Conservation (phyloP, 1,140 invertebrate species). For the Platyscapa corneri region DNA sequence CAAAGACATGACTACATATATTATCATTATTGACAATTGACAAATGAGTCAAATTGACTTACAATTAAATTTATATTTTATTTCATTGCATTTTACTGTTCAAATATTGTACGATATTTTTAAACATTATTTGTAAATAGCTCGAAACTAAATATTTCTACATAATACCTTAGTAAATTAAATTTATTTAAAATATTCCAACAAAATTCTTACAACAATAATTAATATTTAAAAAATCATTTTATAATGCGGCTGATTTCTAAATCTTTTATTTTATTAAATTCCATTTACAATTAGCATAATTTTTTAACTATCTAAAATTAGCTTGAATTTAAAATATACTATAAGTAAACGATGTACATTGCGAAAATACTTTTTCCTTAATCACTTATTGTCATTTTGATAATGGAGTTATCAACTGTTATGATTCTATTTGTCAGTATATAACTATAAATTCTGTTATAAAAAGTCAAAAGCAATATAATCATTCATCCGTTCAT, state of each 20-base stretch:
- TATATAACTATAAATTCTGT: slow-evolving; percentile 10
- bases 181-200: slow-evolving; percentile 24
- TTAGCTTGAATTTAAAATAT: not conserved
- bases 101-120: slow-evolving; percentile 3
- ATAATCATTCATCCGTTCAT: not conserved
- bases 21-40: slow-evolving; percentile 43
- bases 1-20: slow-evolving; percentile 23
- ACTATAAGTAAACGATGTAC: not conserved
- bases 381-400: slow-evolving; percentile 30
- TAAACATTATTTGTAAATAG: slow-evolving; percentile 27
- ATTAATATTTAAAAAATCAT: slow-evolving; percentile 27
- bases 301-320: slow-evolving; percentile 27
- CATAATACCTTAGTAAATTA: slow-evolving; percentile 35
- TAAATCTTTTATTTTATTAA: slow-evolving; percentile 29
- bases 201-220: slow-evolving; percentile 19
- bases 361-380: slow-evolving; percentile 26
- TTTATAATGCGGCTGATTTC: not conserved
- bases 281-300: slow-evolving; percentile 11
- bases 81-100: slow-evolving; percentile 1
- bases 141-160: slow-evolving; percentile 36
- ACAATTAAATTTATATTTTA: slow-evolving; percentile 15
- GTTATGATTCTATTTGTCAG: not conserved
- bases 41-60: slow-evolving; percentile 29
- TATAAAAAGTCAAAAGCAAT: slow-evolving; percentile 14
- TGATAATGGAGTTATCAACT: not conserved